phyloP scores from a whole-genome alignment of 2,797 vertebrate species.

The Limnodromus scolopaceus region DNA sequence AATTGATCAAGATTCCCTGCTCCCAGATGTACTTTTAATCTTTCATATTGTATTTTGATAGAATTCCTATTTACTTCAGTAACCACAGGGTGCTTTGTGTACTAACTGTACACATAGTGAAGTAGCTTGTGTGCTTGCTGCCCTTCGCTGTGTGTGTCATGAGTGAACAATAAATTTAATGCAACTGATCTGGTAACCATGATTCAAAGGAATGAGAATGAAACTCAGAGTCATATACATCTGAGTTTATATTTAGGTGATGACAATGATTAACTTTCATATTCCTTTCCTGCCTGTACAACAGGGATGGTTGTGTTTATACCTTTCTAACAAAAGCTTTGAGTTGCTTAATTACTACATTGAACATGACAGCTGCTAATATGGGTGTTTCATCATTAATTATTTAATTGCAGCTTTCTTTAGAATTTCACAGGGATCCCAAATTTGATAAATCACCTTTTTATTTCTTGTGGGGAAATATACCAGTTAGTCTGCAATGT shows the following conservation, averaged over 20 bases:
- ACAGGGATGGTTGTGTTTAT: not conserved
- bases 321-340: not conserved
- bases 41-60: not conserved
- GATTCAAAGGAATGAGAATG: not conserved
- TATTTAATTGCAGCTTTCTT: not conserved
- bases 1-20: not conserved
- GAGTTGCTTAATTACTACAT: not conserved
- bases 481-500: not conserved
- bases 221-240: not conserved
- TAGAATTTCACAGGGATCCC: not conserved
- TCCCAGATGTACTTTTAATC: not conserved
- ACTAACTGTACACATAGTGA: not conserved
- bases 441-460: not conserved
- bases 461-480: not conserved
- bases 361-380: not conserved
- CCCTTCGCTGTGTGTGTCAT: too few relatives aligned
- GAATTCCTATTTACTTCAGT: not conserved
- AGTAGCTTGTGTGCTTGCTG: not conserved
- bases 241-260: not conserved
- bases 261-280: not conserved
- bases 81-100: not conserved
- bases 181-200: not conserved
- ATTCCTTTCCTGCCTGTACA: not conserved
- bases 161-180: not conserved
- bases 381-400: not conserved